A percentile compares a stretch with the other conserved stretches of the same genome.
These are phyloP conservation scores for Drosophila quadrilineata DNA, from an alignment of 1,140 invertebrate species.

Conservation along the genomic window DNA sequence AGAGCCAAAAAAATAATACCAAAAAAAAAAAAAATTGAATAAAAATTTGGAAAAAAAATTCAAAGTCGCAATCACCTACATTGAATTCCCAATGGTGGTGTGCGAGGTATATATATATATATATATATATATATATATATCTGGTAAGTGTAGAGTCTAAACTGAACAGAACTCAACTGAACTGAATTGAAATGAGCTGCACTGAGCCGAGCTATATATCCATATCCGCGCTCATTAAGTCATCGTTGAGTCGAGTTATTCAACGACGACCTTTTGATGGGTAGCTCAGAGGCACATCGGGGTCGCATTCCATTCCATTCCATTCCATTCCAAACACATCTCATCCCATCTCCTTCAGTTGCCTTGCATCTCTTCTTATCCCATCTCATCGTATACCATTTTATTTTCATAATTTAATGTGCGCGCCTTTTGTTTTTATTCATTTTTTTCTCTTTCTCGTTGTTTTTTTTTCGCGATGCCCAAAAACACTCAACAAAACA, in stretches of 20 bases:
- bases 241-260: conserved; percentile 71
- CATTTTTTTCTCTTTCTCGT: too few relatives aligned
- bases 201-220: conserved; percentile 16
- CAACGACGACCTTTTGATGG: conserved; percentile 72
- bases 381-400: conserved; percentile 31
- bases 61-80: conserved; percentile 24
- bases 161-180: conserved; percentile 1
- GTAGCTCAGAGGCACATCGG: conserved; percentile 32
- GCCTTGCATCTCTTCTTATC: too few relatives aligned
- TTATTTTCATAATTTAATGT: conserved; percentile 78
- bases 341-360: too few relatives aligned
- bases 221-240: conserved; percentile 70
- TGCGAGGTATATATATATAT: too few relatives aligned
- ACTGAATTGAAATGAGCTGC: conserved; percentile 1
- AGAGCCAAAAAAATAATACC: too few relatives aligned
- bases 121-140: too few relatives aligned
- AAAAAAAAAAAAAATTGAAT: too few relatives aligned
- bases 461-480: conserved; percentile 61
- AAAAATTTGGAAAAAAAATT: conserved; percentile 24
- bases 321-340: too few relatives aligned
- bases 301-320: neutral
- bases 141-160: neutral
- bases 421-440: conserved; percentile 71
- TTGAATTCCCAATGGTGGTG: neutral
- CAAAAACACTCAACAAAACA: conserved; percentile 64